phyloP scores from a whole-genome alignment of 2,888 invertebrate genomes.

The Kuschelorhynchus macadamiae region DNA sequence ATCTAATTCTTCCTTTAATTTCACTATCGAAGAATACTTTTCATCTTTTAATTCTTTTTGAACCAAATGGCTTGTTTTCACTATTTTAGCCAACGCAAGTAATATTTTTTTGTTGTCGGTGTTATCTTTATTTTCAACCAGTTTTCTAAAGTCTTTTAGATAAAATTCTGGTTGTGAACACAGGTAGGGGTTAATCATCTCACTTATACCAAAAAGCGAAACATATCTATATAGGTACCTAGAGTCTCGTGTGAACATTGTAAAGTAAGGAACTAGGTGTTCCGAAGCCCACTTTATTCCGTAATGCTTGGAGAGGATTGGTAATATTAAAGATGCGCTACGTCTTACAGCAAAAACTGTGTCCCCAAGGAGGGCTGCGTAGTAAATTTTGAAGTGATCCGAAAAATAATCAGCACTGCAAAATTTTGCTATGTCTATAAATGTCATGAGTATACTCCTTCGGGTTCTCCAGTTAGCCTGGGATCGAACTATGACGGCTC shows the following conservation, averaged over 20 bases:
- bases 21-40: conserved; percentile 47
- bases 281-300: conserved; percentile 62
- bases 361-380: conserved; percentile 62
- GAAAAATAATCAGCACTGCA: conserved; percentile 62
- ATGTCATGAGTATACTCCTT: conserved; percentile 62
- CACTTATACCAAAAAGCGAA: conserved; percentile 63
- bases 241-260: conserved; percentile 59
- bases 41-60: conserved; percentile 55
- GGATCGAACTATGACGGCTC: conserved; percentile 60
- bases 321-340: conserved; percentile 63
- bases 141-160: conserved; percentile 53
- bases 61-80: conserved; percentile 51
- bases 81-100: conserved; percentile 42
- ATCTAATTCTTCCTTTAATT: conserved; percentile 53
- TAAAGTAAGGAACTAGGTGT: conserved; percentile 60
- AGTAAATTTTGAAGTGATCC: conserved; percentile 61
- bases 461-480: conserved; percentile 64
- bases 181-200: conserved; percentile 62
- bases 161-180: conserved; percentile 46
- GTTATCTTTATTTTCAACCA: conserved; percentile 38
- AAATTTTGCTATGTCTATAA: conserved; percentile 61
- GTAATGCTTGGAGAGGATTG: conserved; percentile 62
- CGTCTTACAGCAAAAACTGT: conserved; percentile 63
- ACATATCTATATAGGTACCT: conserved; percentile 63
- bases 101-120: conserved; percentile 41